phyloP scores from a whole-genome alignment of 2,113 vertebrate species.

The Rhineura floridana region DNA sequence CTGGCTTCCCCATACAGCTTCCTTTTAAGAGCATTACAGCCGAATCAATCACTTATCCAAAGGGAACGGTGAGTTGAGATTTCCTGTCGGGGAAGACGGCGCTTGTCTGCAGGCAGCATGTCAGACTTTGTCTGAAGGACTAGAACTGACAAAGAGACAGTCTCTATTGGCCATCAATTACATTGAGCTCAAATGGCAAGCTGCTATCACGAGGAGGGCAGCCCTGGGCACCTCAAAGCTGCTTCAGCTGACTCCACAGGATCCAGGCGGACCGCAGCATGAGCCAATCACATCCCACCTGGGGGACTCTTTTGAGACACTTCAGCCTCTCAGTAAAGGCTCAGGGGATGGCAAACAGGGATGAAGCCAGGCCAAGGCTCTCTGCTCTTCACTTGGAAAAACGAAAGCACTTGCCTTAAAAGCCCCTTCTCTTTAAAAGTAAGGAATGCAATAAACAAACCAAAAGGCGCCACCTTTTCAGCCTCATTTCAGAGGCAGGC shows the following conservation, averaged over 20 bases:
- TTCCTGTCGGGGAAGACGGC: conserved; percentile 52
- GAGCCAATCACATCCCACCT: fast-evolving
- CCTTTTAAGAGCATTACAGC: conserved; percentile 86
- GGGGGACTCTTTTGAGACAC: not conserved
- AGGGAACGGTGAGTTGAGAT: conserved; percentile 64
- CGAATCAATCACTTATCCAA: conserved; percentile 86
- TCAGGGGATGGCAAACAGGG: fast-evolving
- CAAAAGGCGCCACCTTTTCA: not conserved
- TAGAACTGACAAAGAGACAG: conserved; percentile 82
- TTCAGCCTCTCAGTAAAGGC: not conserved
- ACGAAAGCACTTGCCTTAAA: not conserved
- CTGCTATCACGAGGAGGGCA: conserved; percentile 6
- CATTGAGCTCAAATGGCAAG: conserved; percentile 56
- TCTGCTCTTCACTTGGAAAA: not conserved
- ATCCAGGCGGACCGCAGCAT: fast-evolving
- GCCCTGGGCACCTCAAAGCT: not conserved
- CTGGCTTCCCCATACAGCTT: conserved; percentile 66
- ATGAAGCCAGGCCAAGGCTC: fast-evolving
- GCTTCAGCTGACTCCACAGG: not conserved
- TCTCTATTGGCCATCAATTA: conserved; percentile 74
- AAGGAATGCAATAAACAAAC: not conserved
- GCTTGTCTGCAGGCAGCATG: conserved; percentile 62
- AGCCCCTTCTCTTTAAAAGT: not conserved
- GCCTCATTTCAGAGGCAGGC: fast-evolving
- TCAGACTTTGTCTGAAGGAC: conserved; percentile 71